Base-by-base conservation (phyloP, 2,113 vertebrate genomes). In the Ailurus styani region DNA sequence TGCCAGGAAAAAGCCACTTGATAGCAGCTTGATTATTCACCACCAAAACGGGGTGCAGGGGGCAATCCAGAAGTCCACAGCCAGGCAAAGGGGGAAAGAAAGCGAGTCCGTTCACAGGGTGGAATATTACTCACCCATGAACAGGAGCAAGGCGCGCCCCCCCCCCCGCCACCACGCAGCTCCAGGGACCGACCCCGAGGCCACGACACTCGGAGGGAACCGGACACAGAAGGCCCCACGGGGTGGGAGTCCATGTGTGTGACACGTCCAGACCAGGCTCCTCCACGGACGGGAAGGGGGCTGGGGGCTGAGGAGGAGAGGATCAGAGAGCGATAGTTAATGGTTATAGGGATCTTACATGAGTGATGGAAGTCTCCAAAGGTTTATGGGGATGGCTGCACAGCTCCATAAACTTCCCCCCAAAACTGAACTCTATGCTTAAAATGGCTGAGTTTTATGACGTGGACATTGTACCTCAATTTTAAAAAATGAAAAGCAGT, bases 361-460 rank as follows among this genome's bases (percentile, higher is more conserved):
- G 18, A 60, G 52, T n/a, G 21, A 73, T 1, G 17, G 31, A 27
- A 64, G 21, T 14, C 50, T 50, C 73, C 75, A 52, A 89, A 50
- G 31, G 29, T 27, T 93, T 54, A 29, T 3, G 27, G 12, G 10
- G n/a, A 47, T 34, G 1, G 27, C 25, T 40, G 17, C 34, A 55
- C 55, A 60, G n/a, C 27, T 52, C 34, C 2, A 45, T 34, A 75
- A 82, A 66, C 57, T 68, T 82, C 68, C n/a, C 23, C 34, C n/a
- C 27, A 50, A 86, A 87, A 6, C 12, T 57, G 20, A 86, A 45
- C 54, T 68, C 66, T 52, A 21, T 68, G 37, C 87, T 90, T 92
- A 73, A 97, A 86, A 54, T 27, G 40, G 34, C 23, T 85, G 82
- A 78, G 42, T 85, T 93, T 91, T 96, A 87, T 64, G 66, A 93